Evolutionary conservation across 2,888 invertebrate genomes (phyloP).

Genomic region (Tetramorium bicarinatum): DNA sequence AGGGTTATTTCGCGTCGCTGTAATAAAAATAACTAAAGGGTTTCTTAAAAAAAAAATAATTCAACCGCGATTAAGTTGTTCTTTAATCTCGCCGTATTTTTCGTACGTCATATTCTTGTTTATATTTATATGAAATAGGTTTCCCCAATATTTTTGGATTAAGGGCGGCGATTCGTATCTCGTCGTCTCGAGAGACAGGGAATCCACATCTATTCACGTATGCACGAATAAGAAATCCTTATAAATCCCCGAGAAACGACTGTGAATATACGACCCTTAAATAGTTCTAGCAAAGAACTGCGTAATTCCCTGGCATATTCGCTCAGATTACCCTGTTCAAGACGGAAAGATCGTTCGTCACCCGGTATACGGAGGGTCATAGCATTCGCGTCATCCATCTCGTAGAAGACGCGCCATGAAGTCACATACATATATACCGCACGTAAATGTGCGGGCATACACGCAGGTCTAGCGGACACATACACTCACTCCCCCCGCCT

Average conservation of each 20-base stretch:
- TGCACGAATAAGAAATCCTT: conserved; percentile 29
- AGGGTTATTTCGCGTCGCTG: neutral
- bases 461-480: conserved; percentile 10
- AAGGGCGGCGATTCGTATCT: neutral
- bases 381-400: conserved; percentile 71
- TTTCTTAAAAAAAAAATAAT: neutral
- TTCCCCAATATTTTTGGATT: neutral
- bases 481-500: neutral
- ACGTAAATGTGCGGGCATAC: neutral
- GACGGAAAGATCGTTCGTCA: conserved; percentile 49
- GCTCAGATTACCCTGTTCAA: conserved; percentile 41
- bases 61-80: neutral
- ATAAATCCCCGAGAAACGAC: conserved; percentile 43
- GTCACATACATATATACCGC: conserved; percentile 21
- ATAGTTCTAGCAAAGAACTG: conserved; percentile 28
- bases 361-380: conserved; percentile 48
- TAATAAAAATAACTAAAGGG: neutral
- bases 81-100: neutral
- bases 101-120: neutral
- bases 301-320: conserved; percentile 40
- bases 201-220: conserved; percentile 14
- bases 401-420: conserved; percentile 57
- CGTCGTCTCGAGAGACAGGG: neutral
- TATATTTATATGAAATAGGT: neutral
- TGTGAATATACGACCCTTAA: conserved; percentile 30